A percentile compares a stretch with the other conserved stretches of the same genome.
Conservation (phyloP, 2,797 vertebrate genomes). For the Bryconaethiops microstoma region DNA sequence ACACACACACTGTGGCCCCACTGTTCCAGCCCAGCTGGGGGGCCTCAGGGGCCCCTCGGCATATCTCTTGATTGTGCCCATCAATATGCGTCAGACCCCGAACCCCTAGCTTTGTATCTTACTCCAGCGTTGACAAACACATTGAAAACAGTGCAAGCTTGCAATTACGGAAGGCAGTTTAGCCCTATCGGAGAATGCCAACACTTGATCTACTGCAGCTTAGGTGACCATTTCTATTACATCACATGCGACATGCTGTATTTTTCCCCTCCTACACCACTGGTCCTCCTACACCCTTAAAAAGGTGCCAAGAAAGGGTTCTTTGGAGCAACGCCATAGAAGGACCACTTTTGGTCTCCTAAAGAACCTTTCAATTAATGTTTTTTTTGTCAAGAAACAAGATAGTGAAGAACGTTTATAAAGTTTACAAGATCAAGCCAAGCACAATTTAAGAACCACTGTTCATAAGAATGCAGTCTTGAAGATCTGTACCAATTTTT, state of each 20-base stretch:
- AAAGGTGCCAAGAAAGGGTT: not conserved
- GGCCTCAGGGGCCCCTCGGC: conserved; percentile 49
- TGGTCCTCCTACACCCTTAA: not conserved
- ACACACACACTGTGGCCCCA: conserved; percentile 55
- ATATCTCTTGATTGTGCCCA: conserved; percentile 69
- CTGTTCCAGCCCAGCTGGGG: conserved; percentile 57
- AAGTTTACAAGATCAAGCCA: not conserved
- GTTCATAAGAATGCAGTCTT: not conserved
- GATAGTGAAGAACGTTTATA: not conserved
- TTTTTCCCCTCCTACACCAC: not conserved
- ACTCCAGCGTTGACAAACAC: conserved; percentile 57
- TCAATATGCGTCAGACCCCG: conserved; percentile 61
- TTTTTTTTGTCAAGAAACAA: not conserved
- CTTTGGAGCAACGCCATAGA: not conserved
- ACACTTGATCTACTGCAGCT: not conserved
- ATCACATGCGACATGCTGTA: not conserved
- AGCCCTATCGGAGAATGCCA: not conserved
- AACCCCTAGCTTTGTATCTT: conserved; percentile 67
- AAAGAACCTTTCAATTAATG: not conserved
- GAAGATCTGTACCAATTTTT: not conserved
- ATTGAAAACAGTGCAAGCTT: conserved; percentile 31
- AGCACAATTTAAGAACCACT: not conserved
- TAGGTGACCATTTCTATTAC: not conserved
- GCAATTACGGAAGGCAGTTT: conserved; percentile 14
- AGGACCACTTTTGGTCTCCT: not conserved